Conservation (phyloP, 2,888 invertebrate genomes). For the Lasioglossum figueresi region DNA sequence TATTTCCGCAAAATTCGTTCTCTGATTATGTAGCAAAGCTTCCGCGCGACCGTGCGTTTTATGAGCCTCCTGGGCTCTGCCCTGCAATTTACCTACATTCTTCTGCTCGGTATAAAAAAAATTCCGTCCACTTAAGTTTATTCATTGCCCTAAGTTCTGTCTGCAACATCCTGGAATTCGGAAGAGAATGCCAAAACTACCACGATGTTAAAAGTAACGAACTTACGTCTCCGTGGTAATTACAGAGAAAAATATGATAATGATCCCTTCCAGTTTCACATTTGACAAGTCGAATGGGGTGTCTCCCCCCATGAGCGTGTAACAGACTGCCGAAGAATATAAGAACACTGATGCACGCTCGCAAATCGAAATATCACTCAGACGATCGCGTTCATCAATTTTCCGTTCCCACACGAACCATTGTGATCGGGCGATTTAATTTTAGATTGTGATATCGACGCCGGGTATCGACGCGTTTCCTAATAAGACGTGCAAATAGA, state of each 20-base stretch:
- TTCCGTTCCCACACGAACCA: constrained; percentile 49
- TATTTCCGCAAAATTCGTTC: constrained; percentile 37
- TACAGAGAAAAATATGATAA: background rate
- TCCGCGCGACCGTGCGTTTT: constrained; percentile 47
- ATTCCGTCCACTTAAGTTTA: constrained; percentile 25
- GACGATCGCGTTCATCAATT: constrained; percentile 41
- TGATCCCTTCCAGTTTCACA: background rate
- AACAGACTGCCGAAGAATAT: too few relatives aligned
- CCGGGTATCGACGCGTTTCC: constrained; percentile 11
- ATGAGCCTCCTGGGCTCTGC: constrained; percentile 35
- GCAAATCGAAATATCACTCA: constrained; percentile 2
- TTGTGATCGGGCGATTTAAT: constrained; percentile 60
- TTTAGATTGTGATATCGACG: constrained; percentile 52
- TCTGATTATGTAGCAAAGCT: constrained; percentile 39
- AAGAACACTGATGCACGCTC: background rate
- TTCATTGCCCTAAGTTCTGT: background rate
- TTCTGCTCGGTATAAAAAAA: constrained; percentile 34
- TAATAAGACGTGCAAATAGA: constrained; percentile 16
- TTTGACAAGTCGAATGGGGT: too few relatives aligned
- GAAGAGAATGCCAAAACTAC: background rate
- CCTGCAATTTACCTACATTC: constrained; percentile 43
- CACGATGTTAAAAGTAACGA: background rate
- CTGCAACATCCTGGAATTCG: constrained; percentile 4
- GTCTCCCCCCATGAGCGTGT: too few relatives aligned
- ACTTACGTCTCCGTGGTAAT: background rate